Base-by-base conservation (phyloP, 2,113 vertebrate species). In the Paralichthys olivaceus region DNA sequence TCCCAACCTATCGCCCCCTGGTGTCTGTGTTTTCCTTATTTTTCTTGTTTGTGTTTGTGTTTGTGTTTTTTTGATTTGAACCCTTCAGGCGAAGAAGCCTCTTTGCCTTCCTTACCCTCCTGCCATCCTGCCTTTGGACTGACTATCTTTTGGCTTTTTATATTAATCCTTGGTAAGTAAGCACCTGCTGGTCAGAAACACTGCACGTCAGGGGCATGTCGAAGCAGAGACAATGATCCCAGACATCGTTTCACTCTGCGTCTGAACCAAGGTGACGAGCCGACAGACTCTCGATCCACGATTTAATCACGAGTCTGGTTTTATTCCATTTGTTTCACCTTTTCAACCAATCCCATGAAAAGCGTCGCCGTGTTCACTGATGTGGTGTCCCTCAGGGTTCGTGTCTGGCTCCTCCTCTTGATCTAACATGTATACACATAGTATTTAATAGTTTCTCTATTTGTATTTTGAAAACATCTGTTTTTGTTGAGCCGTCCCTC, bases 81-180 rank as follows among this genome's bases (percentile, higher is more conserved):
- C 94, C 94, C 96, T 96, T 94, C 97, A 99, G 98, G 98, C 97
- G 97, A 97, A 97, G 97, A 94, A 99, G 97, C 95, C 95, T 99
- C 86, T 99, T 99, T 96, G 97, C 97, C 96, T 97, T 99, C 96
- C 96, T 99, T 96, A 98, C 97, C 92, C 96, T 99, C 90, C 96
- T 99, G 95, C 98, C 98, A 89, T 99, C 98, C 95, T 99, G 97
- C 96, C 97, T 99, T 93, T 99, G 98, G 98, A 99, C 98, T 97
- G 98, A 99, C 96, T 99, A 99, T 97, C 98, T 99, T 95, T 98
- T 99, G 97, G 97, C 98, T 96, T 99, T 99, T 97, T 98, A 99
- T 98, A 98, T 99, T 98, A 99, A 99, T 95, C 98, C 97, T 91
- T 99, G 97, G 98, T 99, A 98, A 99, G 98, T 99, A 96, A 91